Evolutionary conservation across 2,888 invertebrate species (phyloP), one percentile per base, ranked within the genome.

Genomic region (Therioaphis trifolii): DNA sequence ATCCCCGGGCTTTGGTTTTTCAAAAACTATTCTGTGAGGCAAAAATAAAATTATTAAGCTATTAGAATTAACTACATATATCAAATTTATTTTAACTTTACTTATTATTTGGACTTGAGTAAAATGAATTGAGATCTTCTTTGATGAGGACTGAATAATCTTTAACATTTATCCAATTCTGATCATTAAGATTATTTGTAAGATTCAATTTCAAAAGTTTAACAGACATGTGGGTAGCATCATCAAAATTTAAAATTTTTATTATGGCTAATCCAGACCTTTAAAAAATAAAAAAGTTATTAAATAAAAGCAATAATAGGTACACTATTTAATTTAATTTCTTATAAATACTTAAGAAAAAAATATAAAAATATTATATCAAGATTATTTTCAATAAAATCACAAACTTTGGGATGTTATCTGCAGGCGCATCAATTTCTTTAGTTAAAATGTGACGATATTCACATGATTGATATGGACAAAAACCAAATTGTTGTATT

Each of bases 241-340:
- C 72, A 63, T 82, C 52, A 21, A 82, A 49, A n/a, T 63, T 43
- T 63, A 82, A 63, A 35, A 82, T 24, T 82, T 82, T 63, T 24
- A 82, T 27, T 46, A 82, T 52, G 9, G 82, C 82, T 35, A 82
- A 18, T 61, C 82, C 82, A 52, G 82, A 74, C 12, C 80, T 80
- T 49, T 9, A 49, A 63, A 66, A 24, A 52, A 15, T 15, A 2
- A 55, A 3, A 55, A 21, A 1, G 27, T 21, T 24, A 40, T 21
- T 55, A 55, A 55, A 55, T n/a, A 29, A 15, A 63, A 29, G 29
- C 15, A 35, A 58, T n/a, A n/a, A n/a, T n/a, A n/a, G n/a, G n/a
- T n/a, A n/a, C n/a, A n/a, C n/a, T n/a, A n/a, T n/a, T n/a, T n/a
- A n/a, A n/a, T n/a, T n/a, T n/a, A n/a, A n/a, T n/a, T n/a, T n/a